Percentiles rank a stretch among this genome's conserved stretches.
Evolutionary conservation across 2,113 vertebrate species (phyloP).

Genomic region (Syngnathus typhle): DNA sequence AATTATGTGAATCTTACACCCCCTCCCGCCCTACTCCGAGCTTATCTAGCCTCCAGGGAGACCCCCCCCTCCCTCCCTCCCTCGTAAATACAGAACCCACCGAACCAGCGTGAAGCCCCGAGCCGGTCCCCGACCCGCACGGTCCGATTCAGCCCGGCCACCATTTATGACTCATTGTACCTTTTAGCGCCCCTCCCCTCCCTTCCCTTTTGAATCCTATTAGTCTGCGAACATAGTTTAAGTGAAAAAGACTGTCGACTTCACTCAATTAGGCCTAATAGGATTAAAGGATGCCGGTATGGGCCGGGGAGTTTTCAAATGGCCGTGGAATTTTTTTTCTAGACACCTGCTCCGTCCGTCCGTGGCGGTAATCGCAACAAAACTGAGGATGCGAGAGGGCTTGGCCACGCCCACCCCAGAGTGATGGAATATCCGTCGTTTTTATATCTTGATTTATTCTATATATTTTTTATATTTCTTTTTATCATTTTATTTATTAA

Average conservation of each 20-base stretch:
- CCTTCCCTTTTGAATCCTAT: constrained; percentile 76
- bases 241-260: constrained; percentile 84
- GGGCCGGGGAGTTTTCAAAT: constrained; percentile 79
- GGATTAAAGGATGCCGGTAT: constrained; percentile 84
- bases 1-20: constrained; percentile 30
- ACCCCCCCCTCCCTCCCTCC: constrained; percentile 24
- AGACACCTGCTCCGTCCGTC: constrained; percentile 79
- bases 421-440: background rate
- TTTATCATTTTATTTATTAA: too few relatives aligned
- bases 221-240: constrained; percentile 85
- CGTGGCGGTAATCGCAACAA: constrained; percentile 80
- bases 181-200: constrained; percentile 26
- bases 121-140: constrained; percentile 26
- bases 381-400: constrained; percentile 67
- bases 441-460: background rate
- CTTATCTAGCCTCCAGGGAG: constrained; percentile 43
- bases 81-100: constrained; percentile 24
- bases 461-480: too few relatives aligned
- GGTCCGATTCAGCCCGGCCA: constrained; percentile 53
- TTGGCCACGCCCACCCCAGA: constrained; percentile 31
- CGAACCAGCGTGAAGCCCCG: constrained; percentile 31
- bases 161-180: constrained; percentile 44
- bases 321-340: constrained; percentile 75
- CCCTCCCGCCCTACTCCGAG: constrained; percentile 17
- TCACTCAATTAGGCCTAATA: constrained; percentile 91